Base-by-base conservation (phyloP, 2,888 invertebrate species). In the Smittia aterrima region DNA sequence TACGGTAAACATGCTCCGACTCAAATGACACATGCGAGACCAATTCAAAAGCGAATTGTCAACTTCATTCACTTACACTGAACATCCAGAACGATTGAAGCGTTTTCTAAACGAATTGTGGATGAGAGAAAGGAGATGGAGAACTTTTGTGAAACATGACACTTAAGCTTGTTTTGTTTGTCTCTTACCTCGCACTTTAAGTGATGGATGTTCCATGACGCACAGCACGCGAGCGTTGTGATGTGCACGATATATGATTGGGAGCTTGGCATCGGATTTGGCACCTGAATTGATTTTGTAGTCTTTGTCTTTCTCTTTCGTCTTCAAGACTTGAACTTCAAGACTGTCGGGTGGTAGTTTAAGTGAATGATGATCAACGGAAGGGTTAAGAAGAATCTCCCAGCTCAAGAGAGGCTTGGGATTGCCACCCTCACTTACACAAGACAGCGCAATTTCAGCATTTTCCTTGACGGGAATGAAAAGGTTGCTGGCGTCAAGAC, bases 391-490 rank as follows among this genome's bases (percentile, higher is more conserved):
- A 25, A 83, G 75, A 20, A 83, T 82, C 74, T 83, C 83, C 83
- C 83, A 83, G 32, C 81, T 82, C 24, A 83, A 79, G 53, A 87
- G 85, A 18, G 90, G 89, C 32, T 88, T 87, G 0, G 91, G 91
- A 79, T 90, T 87, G 62, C 89, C 89, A 82, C 93, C 93, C 83
- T 94, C 93, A 76, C 92, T 92, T n/a, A 93, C 89, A 80, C 95
- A 95, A 77, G 91, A 89, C 77, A 95, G 88, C 75, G 90, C 90
- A 40, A 95, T 85, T 79, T 92, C 90, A 32, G 91, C 90, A 81
- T 92, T 92, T 82, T 95, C 94, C 78, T 92, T 87, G 20, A 94
- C 93, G 0, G 94, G 94, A 78, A 93, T 91, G 86, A 93, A 93
- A 76, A 91, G 90, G 84, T 93, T 93, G 77, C 93, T 92, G 0